phyloP scores from a whole-genome alignment of 2,113 vertebrate genomes.

The Cephalopterus ornatus region DNA sequence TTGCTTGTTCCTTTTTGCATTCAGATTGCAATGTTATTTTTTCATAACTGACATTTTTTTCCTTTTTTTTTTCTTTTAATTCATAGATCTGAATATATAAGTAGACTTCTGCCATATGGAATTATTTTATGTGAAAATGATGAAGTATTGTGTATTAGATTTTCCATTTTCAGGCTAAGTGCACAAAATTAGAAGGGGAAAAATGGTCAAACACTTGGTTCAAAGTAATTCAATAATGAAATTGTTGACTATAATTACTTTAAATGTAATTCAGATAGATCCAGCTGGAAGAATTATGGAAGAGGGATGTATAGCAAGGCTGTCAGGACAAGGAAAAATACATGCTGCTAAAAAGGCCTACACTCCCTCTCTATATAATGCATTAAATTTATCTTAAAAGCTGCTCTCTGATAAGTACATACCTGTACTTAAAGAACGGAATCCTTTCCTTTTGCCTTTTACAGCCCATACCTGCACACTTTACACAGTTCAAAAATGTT shows the following conservation, averaged over 20 bases:
- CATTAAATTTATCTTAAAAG: conserved; percentile 54
- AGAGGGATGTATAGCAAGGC: not conserved
- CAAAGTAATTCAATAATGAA: conserved; percentile 28
- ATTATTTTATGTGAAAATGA: not conserved
- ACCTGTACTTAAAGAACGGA: conserved; percentile 33
- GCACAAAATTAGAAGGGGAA: not conserved
- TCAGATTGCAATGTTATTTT: not conserved
- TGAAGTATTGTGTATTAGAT: not conserved
- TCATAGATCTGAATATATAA: not conserved
- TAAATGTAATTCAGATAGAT: not conserved
- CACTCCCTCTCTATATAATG: not conserved
- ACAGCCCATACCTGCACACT: not conserved
- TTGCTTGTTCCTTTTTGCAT: not conserved
- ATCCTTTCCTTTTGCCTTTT: conserved; percentile 33
- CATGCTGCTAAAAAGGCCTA: not conserved
- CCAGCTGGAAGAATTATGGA: not conserved
- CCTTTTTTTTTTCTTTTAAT: not conserved
- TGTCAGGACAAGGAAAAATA: conserved; percentile 20
- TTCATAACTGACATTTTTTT: not conserved
- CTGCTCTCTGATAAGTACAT: conserved; percentile 47
- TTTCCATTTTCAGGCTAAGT: not conserved
- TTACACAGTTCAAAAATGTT: conserved; percentile 30
- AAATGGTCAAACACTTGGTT: not conserved
- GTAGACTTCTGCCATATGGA: not conserved
- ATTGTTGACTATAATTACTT: conserved; percentile 17